Conservation (phyloP, 2,113 vertebrate species). For the Sander vitreus region DNA sequence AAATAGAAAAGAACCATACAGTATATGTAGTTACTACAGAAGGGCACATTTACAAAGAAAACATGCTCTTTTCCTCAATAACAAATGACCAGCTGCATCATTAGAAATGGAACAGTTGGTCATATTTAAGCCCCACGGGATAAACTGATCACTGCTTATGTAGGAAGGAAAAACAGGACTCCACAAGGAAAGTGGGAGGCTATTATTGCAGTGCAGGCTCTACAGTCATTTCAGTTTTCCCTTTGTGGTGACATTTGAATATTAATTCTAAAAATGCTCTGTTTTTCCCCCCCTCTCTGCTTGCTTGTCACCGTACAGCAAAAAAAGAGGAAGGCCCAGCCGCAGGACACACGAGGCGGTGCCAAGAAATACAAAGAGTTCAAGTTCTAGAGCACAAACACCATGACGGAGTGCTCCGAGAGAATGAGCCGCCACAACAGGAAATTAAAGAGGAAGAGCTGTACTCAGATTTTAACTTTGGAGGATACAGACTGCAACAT, state of each 20-base stretch:
- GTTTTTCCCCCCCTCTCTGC: not conserved
- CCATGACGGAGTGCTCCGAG: not conserved
- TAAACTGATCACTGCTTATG: not conserved
- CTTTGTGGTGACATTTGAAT: conserved; percentile 15
- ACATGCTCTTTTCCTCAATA: not conserved
- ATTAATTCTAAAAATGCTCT: not conserved
- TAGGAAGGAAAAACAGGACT: not conserved
- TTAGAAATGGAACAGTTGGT: not conserved
- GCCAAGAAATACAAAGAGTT: conserved; percentile 97
- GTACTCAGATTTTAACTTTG: conserved; percentile 23
- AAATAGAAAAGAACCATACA: no score
- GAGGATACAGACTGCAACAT: conserved; percentile 36
- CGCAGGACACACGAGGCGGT: conserved; percentile 89
- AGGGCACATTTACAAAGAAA: no score
- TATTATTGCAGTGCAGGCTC: not conserved
- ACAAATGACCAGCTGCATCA: not conserved
- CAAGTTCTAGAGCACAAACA: conserved; percentile 87
- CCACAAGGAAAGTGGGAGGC: not conserved
- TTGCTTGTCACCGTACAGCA: conserved; percentile 80
- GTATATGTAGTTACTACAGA: no score
- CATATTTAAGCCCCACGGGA: not conserved
- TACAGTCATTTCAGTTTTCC: not conserved
- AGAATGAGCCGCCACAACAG: conserved; percentile 4
- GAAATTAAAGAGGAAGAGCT: conserved; percentile 37
- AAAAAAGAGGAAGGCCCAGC: conserved; percentile 94